A percentile compares a stretch with the other conserved stretches of the same genome.
Evolutionary conservation across 2,888 invertebrate genomes (phyloP).

Genomic region (Agriotes lineatus): DNA sequence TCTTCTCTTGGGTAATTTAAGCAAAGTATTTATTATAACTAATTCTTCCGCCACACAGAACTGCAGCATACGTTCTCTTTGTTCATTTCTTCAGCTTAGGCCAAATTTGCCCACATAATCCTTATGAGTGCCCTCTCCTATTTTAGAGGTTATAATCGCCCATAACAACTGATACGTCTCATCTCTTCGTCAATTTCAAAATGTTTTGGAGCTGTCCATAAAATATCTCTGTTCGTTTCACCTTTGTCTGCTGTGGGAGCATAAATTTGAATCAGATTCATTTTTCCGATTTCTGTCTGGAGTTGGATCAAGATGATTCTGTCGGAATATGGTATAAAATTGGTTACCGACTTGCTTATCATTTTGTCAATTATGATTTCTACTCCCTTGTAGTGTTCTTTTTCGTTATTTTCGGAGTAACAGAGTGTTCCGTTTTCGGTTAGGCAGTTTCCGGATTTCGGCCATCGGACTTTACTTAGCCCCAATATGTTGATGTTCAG

Average conservation of each 20-base stretch:
- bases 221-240: not conserved
- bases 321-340: not conserved
- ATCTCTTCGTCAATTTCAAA: constrained; percentile 1
- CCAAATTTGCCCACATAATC: constrained; percentile 1
- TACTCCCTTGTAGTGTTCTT: not conserved
- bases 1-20: constrained; percentile 4
- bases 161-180: not conserved
- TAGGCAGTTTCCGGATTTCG: no score
- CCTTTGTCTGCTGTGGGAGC: not conserved
- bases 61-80: not conserved
- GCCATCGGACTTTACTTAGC: constrained; percentile 4
- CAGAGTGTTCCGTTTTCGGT: constrained; percentile 5
- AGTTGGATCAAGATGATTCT: not conserved
- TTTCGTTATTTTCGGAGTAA: constrained; percentile 1
- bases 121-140: not conserved
- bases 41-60: no score
- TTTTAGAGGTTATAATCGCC: not conserved
- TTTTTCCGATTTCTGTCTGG: not conserved
- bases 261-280: not conserved
- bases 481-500: constrained; percentile 5
- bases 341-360: not conserved
- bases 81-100: not conserved
- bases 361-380: not conserved
- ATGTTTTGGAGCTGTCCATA: not conserved
- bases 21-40: not conserved